Conservation (phyloP, 2,888 invertebrate genomes). For the Strigamia transsilvanica region DNA sequence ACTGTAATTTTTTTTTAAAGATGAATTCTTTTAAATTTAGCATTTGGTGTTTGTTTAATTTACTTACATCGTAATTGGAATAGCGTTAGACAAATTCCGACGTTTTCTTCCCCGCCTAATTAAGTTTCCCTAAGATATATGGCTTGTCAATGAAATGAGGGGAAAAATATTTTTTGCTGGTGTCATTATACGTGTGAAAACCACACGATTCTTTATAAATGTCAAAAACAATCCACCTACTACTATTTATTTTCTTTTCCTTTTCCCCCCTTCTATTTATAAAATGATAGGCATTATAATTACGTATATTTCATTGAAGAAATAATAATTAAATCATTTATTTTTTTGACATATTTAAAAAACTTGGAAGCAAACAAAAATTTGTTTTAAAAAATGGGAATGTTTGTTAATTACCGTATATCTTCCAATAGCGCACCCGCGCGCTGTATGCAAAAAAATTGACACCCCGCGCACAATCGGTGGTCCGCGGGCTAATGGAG, state of each 20-base stretch:
- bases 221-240: conserved; percentile 20
- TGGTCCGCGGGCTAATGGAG: too few relatives aligned
- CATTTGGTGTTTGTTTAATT: not conserved
- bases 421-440: too few relatives aligned
- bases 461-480: too few relatives aligned
- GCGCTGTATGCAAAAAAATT: too few relatives aligned
- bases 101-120: not conserved
- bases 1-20: too few relatives aligned
- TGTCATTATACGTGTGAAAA: conserved; percentile 9
- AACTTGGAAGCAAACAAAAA: not conserved
- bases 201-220: conserved; percentile 15
- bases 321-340: not conserved
- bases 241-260: not conserved
- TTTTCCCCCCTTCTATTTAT: not conserved
- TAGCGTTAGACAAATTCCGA: not conserved
- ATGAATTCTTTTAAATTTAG: not conserved
- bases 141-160: not conserved
- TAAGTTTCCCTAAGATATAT: conserved; percentile 4
- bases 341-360: not conserved
- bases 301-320: not conserved
- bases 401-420: too few relatives aligned
- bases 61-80: not conserved
- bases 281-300: not conserved
- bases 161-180: not conserved
- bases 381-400: too few relatives aligned